These are phyloP conservation scores for Nemopilema nomurai DNA, from an alignment of 30 jellyfish, hydroid and myxozoan genomes.

Conservation along the genomic window DNA sequence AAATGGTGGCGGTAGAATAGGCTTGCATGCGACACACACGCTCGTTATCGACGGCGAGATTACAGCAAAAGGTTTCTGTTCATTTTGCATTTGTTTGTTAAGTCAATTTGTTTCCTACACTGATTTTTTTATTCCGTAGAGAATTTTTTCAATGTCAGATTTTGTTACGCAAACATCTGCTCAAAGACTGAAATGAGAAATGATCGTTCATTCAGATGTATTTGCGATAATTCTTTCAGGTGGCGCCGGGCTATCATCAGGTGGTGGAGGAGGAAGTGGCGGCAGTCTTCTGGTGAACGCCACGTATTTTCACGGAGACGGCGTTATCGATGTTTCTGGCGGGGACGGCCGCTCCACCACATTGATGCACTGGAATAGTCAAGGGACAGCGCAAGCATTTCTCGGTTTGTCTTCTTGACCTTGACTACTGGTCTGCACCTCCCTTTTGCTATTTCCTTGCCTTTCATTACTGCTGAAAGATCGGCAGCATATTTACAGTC, in stretches of 20 bases:
- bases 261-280: slow-evolving; percentile 78
- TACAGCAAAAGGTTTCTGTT: slow-evolving; percentile 39
- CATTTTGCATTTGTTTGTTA: too few relatives aligned
- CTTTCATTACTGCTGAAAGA: too few relatives aligned
- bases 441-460: too few relatives aligned
- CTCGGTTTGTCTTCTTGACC: not conserved
- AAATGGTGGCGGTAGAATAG: slow-evolving; percentile 59
- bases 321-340: slow-evolving; percentile 57
- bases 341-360: slow-evolving; percentile 54
- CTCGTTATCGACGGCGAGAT: slow-evolving; percentile 54
- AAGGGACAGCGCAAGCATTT: not conserved
- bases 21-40: slow-evolving; percentile 50
- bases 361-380: slow-evolving; percentile 13
- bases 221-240: slow-evolving; percentile 31
- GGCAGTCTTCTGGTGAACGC: slow-evolving; percentile 55
- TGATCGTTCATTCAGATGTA: too few relatives aligned
- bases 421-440: too few relatives aligned
- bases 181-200: too few relatives aligned
- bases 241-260: slow-evolving; percentile 59
- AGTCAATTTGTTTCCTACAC: too few relatives aligned
- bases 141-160: too few relatives aligned
- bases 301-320: slow-evolving; percentile 56
- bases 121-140: too few relatives aligned
- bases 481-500: too few relatives aligned
- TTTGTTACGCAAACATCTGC: too few relatives aligned